Evolutionary conservation across 2,113 vertebrate genomes (phyloP), one percentile per base, ranked within the genome.

Genomic region (Monopterus albus): DNA sequence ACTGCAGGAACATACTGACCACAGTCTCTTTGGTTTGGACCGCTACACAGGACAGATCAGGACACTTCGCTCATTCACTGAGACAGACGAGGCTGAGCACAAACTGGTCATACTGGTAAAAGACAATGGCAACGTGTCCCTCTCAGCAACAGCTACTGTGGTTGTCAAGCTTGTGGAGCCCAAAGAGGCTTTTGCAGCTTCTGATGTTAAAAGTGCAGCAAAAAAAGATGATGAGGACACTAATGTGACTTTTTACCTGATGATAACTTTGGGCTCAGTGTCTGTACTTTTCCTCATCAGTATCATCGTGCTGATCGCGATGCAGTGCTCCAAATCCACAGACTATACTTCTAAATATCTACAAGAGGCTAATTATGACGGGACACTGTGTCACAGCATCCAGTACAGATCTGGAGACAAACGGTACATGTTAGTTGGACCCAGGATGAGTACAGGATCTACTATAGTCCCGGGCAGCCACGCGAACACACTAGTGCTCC

Each of bases 321-420:
- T 91, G 82, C 89, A 89, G 76, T 89, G 89, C 63, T 87, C 82
- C 2, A 87, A 87, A 59, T 52, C 68, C 13, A 50, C 78, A 36
- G 72, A 83, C 50, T 85, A 68, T 56, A 81, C 86, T 2, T 74
- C 88, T 12, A 89, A 87, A 60, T 82, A 85, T 71, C 46, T 88
- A 1, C 84, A 63, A 75, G 85, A 91, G 6, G 0, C 72, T 4
- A 87, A 86, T 43, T 85, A 89, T 46, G 86, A 88, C 15, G 88
- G 86, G 12, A 86, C 84, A 29, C 53, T 90, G 33, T 91, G 87
- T 59, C 84, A 89, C 82, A 90, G 89, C 61, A 89, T 89, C 72
- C 88, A 89, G 77, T 91, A 90, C 86, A 83, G 87, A 89, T 90
- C 88, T 26, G 89, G 89, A 46, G 90, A 92, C 53, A 92, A 87